Conservation (phyloP, 2,888 invertebrate genomes). For the Drosophila aldrichi region DNA sequence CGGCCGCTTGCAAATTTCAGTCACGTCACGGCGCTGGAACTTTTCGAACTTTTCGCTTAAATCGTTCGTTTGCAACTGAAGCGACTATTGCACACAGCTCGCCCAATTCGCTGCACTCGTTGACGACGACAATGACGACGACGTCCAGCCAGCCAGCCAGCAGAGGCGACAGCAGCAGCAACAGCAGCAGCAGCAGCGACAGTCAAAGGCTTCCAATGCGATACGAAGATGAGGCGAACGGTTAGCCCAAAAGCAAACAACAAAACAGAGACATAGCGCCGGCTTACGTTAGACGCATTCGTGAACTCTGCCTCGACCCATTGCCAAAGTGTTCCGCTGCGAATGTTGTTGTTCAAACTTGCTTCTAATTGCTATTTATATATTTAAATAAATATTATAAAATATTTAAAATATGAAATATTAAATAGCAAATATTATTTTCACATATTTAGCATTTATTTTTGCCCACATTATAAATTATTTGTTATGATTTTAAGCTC, state of each 20-base stretch:
- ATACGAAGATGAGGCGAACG: slow-evolving; percentile 49
- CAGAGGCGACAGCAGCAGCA: slow-evolving; percentile 36
- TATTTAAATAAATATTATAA: neutral
- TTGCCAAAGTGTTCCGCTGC: slow-evolving; percentile 46
- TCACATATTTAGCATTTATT: too few species aligned
- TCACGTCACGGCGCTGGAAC: slow-evolving; percentile 57
- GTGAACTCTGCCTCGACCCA: slow-evolving; percentile 44
- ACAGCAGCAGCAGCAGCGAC: slow-evolving; percentile 23
- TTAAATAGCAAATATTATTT: neutral
- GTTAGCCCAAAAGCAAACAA: slow-evolving; percentile 56
- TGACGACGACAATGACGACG: slow-evolving; percentile 35
- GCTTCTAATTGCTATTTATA: neutral
- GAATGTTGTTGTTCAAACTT: neutral
- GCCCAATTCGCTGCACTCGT: slow-evolving; percentile 66
- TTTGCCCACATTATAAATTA: slow-evolving; percentile 23
- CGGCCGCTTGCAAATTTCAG: slow-evolving; percentile 41
- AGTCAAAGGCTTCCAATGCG: slow-evolving; percentile 59
- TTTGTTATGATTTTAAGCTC: slow-evolving; percentile 33
- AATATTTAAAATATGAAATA: neutral
- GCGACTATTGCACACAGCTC: slow-evolving; percentile 69
- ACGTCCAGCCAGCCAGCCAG: slow-evolving; percentile 34
- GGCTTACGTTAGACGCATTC: slow-evolving; percentile 43
- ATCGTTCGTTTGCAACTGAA: slow-evolving; percentile 85
- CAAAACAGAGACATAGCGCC: slow-evolving; percentile 54
- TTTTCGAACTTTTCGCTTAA: slow-evolving; percentile 81